These are phyloP conservation scores for Ornithoptera alexandrae DNA, from an alignment of 2,888 invertebrate species.

Conservation along the genomic window DNA sequence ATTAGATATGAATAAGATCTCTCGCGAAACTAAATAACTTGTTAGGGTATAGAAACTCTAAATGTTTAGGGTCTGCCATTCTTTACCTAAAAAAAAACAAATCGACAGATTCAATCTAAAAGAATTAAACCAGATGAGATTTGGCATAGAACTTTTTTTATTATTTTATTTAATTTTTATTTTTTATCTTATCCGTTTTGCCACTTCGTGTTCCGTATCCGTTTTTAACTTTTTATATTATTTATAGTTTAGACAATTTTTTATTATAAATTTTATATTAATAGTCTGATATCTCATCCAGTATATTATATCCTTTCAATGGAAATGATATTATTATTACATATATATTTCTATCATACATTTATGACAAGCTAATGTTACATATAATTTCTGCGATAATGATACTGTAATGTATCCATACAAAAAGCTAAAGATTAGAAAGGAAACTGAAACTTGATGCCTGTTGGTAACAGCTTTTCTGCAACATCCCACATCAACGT, in stretches of 20 bases:
- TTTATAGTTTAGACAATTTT: not conserved
- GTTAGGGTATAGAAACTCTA: constrained; percentile 10
- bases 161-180: not conserved
- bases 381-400: not conserved
- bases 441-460: too few relatives aligned
- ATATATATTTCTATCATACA: too few relatives aligned
- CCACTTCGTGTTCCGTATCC: not conserved
- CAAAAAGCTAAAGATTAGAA: too few relatives aligned
- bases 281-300: too few relatives aligned
- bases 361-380: not conserved
- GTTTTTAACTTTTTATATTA: not conserved
- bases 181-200: not conserved
- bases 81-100: constrained; percentile 8
- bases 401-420: too few relatives aligned
- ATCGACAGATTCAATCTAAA: not conserved
- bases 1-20: constrained; percentile 6
- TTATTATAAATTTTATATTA: too few relatives aligned
- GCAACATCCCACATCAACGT: too few relatives aligned
- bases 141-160: not conserved
- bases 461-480: too few relatives aligned
- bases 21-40: constrained; percentile 13
- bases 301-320: too few relatives aligned
- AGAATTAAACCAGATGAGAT: not conserved
- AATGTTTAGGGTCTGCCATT: constrained; percentile 12
- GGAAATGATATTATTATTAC: too few relatives aligned